phyloP scores from a whole-genome alignment of 1,140 invertebrate genomes.

The Adoxophyes honmai region DNA sequence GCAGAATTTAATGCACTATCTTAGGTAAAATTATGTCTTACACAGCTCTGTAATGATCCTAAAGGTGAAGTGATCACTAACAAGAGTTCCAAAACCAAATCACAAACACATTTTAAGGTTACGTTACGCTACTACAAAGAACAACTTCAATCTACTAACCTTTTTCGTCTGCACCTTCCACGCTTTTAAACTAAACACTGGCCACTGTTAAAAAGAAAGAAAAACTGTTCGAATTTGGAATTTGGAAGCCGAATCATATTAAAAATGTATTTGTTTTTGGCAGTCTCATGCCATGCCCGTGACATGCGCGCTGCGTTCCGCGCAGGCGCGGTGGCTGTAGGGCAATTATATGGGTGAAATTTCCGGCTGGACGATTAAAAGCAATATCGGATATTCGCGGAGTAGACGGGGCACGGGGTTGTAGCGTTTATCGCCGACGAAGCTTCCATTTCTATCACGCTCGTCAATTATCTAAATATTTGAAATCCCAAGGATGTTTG shows the following conservation, averaged over 20 bases:
- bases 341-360: constrained; percentile 55
- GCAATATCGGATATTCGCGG: constrained; percentile 1
- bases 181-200: background rate
- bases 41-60: background rate
- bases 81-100: background rate
- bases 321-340: constrained; percentile 41
- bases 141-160: background rate
- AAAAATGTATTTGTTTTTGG: constrained; percentile 50
- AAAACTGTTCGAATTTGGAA: constrained; percentile 3
- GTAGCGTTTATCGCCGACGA: background rate
- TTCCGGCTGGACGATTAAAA: constrained; percentile 35
- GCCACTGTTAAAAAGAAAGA: background rate
- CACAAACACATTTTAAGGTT: constrained; percentile 7
- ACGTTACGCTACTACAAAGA: background rate
- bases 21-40: background rate
- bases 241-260: constrained; percentile 26
- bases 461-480: background rate
- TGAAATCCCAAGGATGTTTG: too few species aligned
- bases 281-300: constrained; percentile 23
- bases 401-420: background rate
- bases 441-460: background rate
- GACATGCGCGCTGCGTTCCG: constrained; percentile 48
- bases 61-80: background rate
- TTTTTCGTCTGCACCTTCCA: background rate
- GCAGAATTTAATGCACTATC: background rate